A percentile compares a stretch with the other conserved stretches of the same genome.
These are phyloP conservation scores for Characodon lateralis DNA, from an alignment of 2,797 vertebrate species.

Conservation along the genomic window DNA sequence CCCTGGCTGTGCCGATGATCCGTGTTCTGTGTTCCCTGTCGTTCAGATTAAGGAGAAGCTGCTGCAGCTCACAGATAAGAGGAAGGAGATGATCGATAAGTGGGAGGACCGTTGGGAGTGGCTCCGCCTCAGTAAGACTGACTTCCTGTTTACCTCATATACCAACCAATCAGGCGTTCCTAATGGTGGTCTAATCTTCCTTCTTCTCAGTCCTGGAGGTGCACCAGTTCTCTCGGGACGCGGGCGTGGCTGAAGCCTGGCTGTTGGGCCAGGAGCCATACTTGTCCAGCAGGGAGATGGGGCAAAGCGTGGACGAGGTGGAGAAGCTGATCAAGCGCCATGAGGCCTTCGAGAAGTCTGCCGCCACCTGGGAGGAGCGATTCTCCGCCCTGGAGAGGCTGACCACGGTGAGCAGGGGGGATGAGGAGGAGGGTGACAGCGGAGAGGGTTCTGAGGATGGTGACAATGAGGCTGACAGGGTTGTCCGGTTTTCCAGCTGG, in stretches of 20 bases:
- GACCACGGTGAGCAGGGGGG: slow-evolving; percentile 86
- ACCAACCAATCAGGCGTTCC: not conserved
- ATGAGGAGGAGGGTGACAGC: not conserved
- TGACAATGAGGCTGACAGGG: not conserved
- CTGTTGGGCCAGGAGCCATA: slow-evolving; percentile 94
- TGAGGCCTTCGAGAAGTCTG: slow-evolving; percentile 95
- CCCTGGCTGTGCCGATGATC: not conserved
- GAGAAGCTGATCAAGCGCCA: slow-evolving; percentile 96
- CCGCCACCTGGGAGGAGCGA: slow-evolving; percentile 95
- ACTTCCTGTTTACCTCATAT: not conserved
- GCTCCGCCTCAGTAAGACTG: slow-evolving; percentile 92
- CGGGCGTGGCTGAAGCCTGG: slow-evolving; percentile 95
- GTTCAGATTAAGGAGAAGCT: slow-evolving; percentile 94
- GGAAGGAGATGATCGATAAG: slow-evolving; percentile 99
- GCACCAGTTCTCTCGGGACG: slow-evolving; percentile 95
- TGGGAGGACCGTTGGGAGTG: slow-evolving; percentile 99
- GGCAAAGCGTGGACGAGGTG: slow-evolving; percentile 93
- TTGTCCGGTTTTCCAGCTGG: slow-evolving; percentile 78
- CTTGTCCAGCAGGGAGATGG: slow-evolving; percentile 90
- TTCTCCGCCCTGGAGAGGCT: slow-evolving; percentile 93
- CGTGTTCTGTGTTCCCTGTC: slow-evolving; percentile 1
- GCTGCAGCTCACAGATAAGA: slow-evolving; percentile 94
- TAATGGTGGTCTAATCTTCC: not conserved
- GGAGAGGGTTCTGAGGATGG: not conserved
- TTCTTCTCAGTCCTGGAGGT: slow-evolving; percentile 89